Percentiles rank a stretch among this genome's conserved stretches.
phyloP scores from a whole-genome alignment of 2,113 vertebrate genomes.

The Podilymbus podiceps region DNA sequence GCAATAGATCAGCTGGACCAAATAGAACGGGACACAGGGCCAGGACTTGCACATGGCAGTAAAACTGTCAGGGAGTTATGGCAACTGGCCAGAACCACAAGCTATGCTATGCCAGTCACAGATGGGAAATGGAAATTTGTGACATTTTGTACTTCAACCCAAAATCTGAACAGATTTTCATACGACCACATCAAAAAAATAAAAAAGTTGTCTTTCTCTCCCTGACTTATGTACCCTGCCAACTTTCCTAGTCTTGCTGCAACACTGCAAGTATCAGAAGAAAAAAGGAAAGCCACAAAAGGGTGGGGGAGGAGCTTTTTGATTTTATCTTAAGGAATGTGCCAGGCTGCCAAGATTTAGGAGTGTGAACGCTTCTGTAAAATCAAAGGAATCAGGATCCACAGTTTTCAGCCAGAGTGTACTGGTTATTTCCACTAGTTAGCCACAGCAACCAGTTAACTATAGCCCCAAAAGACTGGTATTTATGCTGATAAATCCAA shows the following conservation, averaged over 20 bases:
- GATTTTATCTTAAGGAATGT: not conserved
- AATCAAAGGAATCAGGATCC: not conserved
- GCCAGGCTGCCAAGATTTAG: not conserved
- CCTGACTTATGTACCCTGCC: not conserved
- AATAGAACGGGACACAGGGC: not conserved
- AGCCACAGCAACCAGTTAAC: not conserved
- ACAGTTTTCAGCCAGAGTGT: not conserved
- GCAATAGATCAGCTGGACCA: constrained; percentile 2
- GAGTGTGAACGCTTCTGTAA: not conserved
- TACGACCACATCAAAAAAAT: not conserved
- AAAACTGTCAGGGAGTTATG: constrained; percentile 8
- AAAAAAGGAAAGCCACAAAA: not conserved
- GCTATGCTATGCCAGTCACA: constrained; percentile 23
- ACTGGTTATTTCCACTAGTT: not conserved
- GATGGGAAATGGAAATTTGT: constrained; percentile 35
- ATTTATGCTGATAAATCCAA: not conserved
- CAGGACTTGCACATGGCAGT: not conserved
- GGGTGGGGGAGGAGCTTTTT: not conserved
- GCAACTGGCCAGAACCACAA: constrained; percentile 30
- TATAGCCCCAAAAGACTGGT: not conserved
- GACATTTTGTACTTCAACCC: constrained; percentile 19
- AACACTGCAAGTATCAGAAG: not conserved
- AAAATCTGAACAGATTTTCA: constrained; percentile 29
- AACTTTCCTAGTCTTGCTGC: not conserved
- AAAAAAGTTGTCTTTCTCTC: not conserved